Evolutionary conservation across 2,113 vertebrate species (phyloP), one percentile per base, ranked within the genome.

Genomic region (Rhinolophus ferrumequinum): DNA sequence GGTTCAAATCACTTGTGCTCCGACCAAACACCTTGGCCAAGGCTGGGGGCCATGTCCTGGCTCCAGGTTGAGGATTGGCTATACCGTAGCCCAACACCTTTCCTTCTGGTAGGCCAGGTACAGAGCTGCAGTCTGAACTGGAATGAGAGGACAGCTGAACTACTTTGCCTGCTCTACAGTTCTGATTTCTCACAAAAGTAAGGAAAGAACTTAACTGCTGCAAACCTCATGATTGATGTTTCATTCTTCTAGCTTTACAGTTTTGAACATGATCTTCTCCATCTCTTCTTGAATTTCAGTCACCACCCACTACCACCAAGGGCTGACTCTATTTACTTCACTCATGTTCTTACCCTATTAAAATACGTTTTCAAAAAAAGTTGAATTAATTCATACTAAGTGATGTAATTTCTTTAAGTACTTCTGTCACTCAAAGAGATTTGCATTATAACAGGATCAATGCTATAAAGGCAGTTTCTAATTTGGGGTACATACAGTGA

Each of bases 351-450:
- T 69, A 56, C 6, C 5, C 60, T 79, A 79, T 58, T 69, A 92
- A 96, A 97, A 35, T 44, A 44, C 81, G 21, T 35, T 96, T 91
- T 84, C 19, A 26, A 69, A 95, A 50, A 87, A 64, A 77, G 30
- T 28, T 44, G 8, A 95, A 89, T 88, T 67, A 85, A 86, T 86
- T 83, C n/a, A 76, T 47, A 62, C 35, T 90, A 52, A 92, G 56
- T 54, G 67, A 84, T n/a, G 66, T 92, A 75, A 97, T 80, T 67
- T 95, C 56, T 85, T 58, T 52, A 82, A 64, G 41, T 73, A 80
- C 33, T 93, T 96, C 50, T 44, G 83, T 66, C 64, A 84, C 26
- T 33, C 11, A 70, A 38, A 1, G 70, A 94, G 35, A 69, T 70
- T 64, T 54, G 21, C 41, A 38, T 38, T 94, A 33, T 52, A 44